Conservation (phyloP, 2,888 invertebrate genomes). For the Drosophila ustulata region DNA sequence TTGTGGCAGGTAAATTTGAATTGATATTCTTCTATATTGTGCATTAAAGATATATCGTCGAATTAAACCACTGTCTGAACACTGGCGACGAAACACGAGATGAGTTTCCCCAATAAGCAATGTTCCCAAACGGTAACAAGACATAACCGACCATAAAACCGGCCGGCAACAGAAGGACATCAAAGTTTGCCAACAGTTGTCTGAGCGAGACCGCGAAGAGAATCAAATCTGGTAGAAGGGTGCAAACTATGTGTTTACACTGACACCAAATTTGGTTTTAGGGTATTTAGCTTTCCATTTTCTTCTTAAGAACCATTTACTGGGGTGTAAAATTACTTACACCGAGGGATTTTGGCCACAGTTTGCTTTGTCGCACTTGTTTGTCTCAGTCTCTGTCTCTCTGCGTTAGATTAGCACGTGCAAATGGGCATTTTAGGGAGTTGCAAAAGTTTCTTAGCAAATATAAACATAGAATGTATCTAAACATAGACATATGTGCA, state of each 20-base stretch:
- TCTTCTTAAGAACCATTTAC: conserved; percentile 21
- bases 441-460: not conserved
- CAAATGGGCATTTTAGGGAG: conserved; percentile 75
- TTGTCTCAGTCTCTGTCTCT: conserved; percentile 2
- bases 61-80: not conserved
- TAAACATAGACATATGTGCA: too few species aligned
- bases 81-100: too few species aligned
- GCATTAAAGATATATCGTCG: too few species aligned
- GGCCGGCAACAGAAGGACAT: not conserved
- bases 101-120: not conserved
- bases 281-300: conserved; percentile 38
- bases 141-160: not conserved
- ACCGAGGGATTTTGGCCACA: not conserved
- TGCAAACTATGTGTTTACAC: not conserved
- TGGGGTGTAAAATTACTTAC: conserved; percentile 18
- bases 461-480: too few species aligned
- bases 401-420: conserved; percentile 66
- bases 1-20: too few species aligned
- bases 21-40: too few species aligned
- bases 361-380: conserved; percentile 13
- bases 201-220: conserved; percentile 5
- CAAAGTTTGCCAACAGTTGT: conserved; percentile 46
- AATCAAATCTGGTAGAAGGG: conserved; percentile 23
- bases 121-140: conserved; percentile 26
- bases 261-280: conserved; percentile 47